Conservation (phyloP, 2,113 vertebrate genomes). For the Tringa solitaria region DNA sequence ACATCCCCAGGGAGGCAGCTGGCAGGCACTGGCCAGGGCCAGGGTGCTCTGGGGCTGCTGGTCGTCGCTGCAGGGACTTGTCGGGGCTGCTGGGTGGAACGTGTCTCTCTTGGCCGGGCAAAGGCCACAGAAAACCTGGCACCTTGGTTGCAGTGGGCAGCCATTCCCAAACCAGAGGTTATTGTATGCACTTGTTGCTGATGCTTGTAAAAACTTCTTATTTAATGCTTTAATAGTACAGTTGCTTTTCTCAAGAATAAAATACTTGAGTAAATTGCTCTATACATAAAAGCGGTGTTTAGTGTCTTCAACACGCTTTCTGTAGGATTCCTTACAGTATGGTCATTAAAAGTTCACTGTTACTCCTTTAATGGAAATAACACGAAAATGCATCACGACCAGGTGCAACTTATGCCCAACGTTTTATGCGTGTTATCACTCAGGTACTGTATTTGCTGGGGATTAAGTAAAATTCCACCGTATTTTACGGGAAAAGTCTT, state of each 20-base stretch:
- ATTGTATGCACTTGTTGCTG: background rate
- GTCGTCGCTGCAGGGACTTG: background rate
- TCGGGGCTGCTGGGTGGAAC: rapidly evolving
- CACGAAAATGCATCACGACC: background rate
- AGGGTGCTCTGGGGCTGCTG: background rate
- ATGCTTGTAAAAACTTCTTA: background rate
- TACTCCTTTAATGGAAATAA: background rate
- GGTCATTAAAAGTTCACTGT: background rate
- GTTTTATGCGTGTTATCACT: background rate
- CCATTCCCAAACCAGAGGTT: background rate
- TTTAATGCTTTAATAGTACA: background rate
- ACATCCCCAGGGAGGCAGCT: background rate
- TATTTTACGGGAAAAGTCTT: background rate
- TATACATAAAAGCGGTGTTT: background rate
- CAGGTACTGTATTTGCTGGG: background rate
- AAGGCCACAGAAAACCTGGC: background rate
- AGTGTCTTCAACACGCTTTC: background rate
- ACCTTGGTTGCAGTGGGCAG: background rate
- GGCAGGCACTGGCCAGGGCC: background rate
- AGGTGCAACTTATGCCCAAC: background rate
- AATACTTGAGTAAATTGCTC: background rate
- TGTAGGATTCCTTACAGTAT: background rate
- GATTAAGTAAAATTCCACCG: background rate
- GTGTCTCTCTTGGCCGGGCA: background rate
- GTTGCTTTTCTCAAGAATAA: background rate